phyloP scores from a whole-genome alignment of 2,888 invertebrate genomes.

The Lepidochitona cinerea region DNA sequence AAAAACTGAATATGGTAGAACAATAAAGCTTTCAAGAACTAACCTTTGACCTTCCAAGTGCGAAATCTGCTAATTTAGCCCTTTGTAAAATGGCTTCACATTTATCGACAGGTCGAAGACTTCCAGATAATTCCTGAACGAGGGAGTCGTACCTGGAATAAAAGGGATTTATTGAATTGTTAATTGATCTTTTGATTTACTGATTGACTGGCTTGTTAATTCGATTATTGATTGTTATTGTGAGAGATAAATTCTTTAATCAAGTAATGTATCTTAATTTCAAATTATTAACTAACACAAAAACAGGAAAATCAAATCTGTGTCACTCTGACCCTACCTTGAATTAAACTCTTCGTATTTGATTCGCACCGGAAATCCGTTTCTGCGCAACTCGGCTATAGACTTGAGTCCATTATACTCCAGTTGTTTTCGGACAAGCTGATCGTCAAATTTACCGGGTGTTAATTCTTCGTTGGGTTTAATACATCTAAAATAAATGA shows the following conservation, averaged over 20 bases:
- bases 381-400: conserved; percentile 58
- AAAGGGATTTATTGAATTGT: not conserved
- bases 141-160: conserved; percentile 27
- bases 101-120: conserved; percentile 20
- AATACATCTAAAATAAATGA: conserved; percentile 50
- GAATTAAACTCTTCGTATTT: conserved; percentile 50
- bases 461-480: conserved; percentile 53
- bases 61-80: conserved; percentile 41
- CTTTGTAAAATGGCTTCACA: conserved; percentile 37
- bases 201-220: not conserved
- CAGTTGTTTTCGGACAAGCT: conserved; percentile 54
- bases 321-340: no score
- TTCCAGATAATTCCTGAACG: not conserved
- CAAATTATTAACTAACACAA: not conserved
- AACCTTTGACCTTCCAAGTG: conserved; percentile 49
- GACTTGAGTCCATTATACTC: conserved; percentile 65
- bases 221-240: not conserved
- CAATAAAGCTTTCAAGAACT: not conserved
- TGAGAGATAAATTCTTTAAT: not conserved
- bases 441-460: conserved; percentile 49
- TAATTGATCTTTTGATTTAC: not conserved
- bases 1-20: no score
- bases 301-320: no score
- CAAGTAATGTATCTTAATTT: not conserved
- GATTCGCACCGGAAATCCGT: conserved; percentile 60